Evolutionary conservation across 2,113 vertebrate genomes (phyloP), one percentile per base, ranked within the genome.

Genomic region (Forbesichthys papilliferus): DNA sequence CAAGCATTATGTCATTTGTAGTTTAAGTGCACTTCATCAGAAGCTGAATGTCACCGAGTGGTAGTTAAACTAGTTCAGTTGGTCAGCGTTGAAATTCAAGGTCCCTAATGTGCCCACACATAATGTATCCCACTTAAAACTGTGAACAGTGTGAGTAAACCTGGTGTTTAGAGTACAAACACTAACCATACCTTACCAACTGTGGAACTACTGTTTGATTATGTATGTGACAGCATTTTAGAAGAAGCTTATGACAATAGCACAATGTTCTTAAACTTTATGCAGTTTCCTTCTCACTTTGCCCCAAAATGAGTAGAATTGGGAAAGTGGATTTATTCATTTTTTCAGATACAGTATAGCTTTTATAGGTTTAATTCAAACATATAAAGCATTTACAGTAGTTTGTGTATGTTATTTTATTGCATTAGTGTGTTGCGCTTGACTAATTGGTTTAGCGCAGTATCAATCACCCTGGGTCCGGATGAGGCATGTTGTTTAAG

Each of bases 401-500:
- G 48, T 46, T 61, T 56, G 53, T 72, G 48, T 46, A 59, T 56
- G 53, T 72, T 57, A 68, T 74, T 75, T 71, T 71, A 61, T 74
- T 62, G 69, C 71, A 67, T 67, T 20, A 79, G 59, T 66, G 69
- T 70, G 20, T 34, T 82, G 81, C 83, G 74, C 80, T 72, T 56
- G 9, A 54, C 51, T 73, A 61, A 73, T 77, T 62, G 48, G 16
- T 61, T 57, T 46, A 75, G 68, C 68, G 66, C 48, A 54, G 48
- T 63, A 68, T 78, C 71, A 27, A 34, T 82, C 71, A 79, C 34
- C 69, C 70, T 20, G 61, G 66, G 66, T 66, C 75, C 64, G 63
- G 49, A 66, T 47, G 3, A 33, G 58, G 68, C 71, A 77, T 83
- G 68, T 90, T 85, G 66, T 85, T 87, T 85, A 70, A 76, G 74